Evolutionary conservation across 1,140 invertebrate genomes (phyloP), one percentile per base, ranked within the genome.

Genomic region (Drosophila rufa): DNA sequence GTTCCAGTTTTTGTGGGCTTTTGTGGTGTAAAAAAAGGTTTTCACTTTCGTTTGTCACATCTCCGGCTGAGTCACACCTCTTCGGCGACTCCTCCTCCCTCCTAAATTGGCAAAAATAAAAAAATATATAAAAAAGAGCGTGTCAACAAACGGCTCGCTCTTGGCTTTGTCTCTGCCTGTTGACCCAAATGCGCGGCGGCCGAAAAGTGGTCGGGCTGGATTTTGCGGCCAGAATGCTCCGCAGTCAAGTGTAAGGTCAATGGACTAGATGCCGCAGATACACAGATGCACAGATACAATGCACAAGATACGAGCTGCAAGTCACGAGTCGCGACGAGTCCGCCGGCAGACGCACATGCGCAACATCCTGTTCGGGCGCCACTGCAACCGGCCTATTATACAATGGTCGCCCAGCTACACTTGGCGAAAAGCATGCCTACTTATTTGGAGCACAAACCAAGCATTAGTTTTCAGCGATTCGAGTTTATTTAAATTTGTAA

Each of bases 381-480:
- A 75, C 40, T 76, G 46, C 58, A 81, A 79, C 75, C 65, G 75
- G 82, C 70, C 67, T 75, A 86, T 86, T 86, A 86, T 86, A 87
- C 82, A 86, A 86, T 79, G 68, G 42, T 19, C 19, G 33, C 14
- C 19, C 19, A 11, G 14, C n/a, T 47, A 51, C 75, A 68, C 40
- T 46, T 12, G 6, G 22, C 22, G 33, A 61, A 71, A 57, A n/a
- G 42, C 4, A n/a, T 43, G 33, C 42, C n/a, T n/a, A 25, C 15
- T 15, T 8, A 19, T 25, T 42, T 42, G 15, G 1, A 40, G 38
- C 38, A 15, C 14, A 40, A 15, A 40, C 12, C 14, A 4, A 8
- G 12, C 12, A 3, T 3, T 36, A 38, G 36, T 12, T 14, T 38
- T 36, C 33, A 5, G 36, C 12, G 12, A 38, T 14, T 38, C 4